A percentile compares a stretch with the other conserved stretches of the same genome.
phyloP scores from a whole-genome alignment of 2,888 invertebrate species.

The Aquatica leii region DNA sequence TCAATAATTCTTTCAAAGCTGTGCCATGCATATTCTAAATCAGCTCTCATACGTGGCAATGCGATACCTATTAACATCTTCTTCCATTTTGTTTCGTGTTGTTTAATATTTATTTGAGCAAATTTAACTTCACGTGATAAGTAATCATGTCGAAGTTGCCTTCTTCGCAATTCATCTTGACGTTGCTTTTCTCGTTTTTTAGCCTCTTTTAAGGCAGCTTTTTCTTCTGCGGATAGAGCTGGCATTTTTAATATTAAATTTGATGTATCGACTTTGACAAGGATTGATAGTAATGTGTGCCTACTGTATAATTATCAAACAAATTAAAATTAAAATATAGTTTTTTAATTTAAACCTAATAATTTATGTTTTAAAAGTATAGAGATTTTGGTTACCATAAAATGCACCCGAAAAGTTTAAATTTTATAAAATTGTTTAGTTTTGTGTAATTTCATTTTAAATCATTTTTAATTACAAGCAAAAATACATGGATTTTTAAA shows the following conservation, averaged over 20 bases:
- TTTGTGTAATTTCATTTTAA: no score
- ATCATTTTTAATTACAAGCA: no score
- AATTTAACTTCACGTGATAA: conserved; percentile 57
- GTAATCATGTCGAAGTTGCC: conserved; percentile 51
- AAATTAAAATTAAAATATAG: no score
- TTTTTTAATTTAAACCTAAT: no score
- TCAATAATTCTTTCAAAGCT: conserved; percentile 61
- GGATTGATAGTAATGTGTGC: no score
- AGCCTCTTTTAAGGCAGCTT: conserved; percentile 32
- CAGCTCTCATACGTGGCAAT: conserved; percentile 57
- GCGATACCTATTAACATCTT: conserved; percentile 57
- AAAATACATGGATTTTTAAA: no score
- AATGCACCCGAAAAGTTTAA: no score
- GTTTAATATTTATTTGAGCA: conserved; percentile 53
- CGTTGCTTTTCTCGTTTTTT: conserved; percentile 43
- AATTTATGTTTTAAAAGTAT: no score
- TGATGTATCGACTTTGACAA: no score
- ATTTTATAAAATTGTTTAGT: no score
- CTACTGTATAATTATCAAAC: no score
- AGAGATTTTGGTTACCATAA: no score
- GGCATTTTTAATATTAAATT: background rate
- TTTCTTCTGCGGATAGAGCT: conserved; percentile 45
- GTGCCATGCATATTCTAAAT: conserved; percentile 59
- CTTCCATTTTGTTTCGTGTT: conserved; percentile 56
- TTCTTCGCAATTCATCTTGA: conserved; percentile 46